Evolutionary conservation across 2,797 vertebrate genomes (phyloP), one percentile per base, ranked within the genome.

Genomic region (Crax fasciolata): DNA sequence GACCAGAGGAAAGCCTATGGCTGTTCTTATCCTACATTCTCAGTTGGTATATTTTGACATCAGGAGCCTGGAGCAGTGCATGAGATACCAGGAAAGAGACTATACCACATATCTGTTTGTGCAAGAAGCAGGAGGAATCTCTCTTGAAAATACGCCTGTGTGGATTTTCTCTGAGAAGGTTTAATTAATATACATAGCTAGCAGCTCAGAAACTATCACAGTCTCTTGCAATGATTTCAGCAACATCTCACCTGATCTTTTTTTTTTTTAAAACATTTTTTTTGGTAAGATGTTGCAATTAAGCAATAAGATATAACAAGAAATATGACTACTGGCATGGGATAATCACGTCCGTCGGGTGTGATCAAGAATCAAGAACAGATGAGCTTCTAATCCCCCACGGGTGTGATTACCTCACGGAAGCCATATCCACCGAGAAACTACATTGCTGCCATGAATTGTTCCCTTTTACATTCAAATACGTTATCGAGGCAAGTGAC

Each of bases 11-110:
- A 84, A 89, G 84, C 91, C 93, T 84, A 70, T 6, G 87, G 92
- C 94, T 89, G 89, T 96, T 95, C 81, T 95, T 93, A 95, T 92
- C 97, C 93, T 93, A 87, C 67, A 84, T 94, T 94, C 84, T 97
- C 93, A 95, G 96, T 85, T 95, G 89, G 95, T 96, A 24, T 88
- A 81, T 94, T 97, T 95, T 86, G 93, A 96, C 93, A 95, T 90
- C 89, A 95, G 95, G 85, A 83, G 86, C 87, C 87, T 89, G 84
- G 54, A 94, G 88, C 94, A 71, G 67, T n/a, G 85, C 85, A 85
- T 87, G 92, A 95, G 96, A 96, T 92, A 96, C 87, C 86, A 86
- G 75, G 89, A 96, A 89, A 91, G 78, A 84, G 84, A 90, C 92
- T 90, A 75, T 63, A 73, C 84, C 93, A 94, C 68, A 62, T 87